Base-by-base conservation (phyloP, 2,797 vertebrate genomes). In the Acanthurus leucopareius region DNA sequence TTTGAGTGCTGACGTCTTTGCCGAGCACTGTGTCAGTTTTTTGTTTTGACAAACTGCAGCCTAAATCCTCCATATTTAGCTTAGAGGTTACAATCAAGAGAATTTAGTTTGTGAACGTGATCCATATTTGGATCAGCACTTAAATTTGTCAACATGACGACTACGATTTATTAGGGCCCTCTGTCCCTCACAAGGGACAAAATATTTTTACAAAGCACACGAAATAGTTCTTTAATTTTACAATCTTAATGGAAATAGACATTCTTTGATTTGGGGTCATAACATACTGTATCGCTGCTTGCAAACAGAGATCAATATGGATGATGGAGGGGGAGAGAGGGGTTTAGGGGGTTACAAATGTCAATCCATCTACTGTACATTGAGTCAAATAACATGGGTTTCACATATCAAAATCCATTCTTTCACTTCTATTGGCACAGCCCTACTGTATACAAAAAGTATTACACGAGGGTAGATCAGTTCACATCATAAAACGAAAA, bases 401-500 rank as follows among this genome's bases (percentile, higher is more conserved):
- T 93, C 89, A 92, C 93, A 89, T 92, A 91, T 94, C 80, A 92
- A 89, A 93, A 93, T 88, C 92, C 88, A 89, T 93, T 88, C 91
- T 90, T 90, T 92, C 91, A 95, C 93, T 94, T 95, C 93, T 93
- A 94, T 94, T 95, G 94, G 94, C 95, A 95, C 95, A 95, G 95
- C 95, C 94, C 95, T 95, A 96, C 93, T 92, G 93, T 94, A 93
- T 95, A 95, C 95, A 96, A 95, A 92, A 94, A 89, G 90, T 88
- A 93, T 93, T 92, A 95, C 94, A 94, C 85, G 73, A 93, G 91
- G 93, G 91, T 95, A 91, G 90, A 90, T 94, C 89, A 94, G 90
- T 95, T 96, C 95, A 95, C 95, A 94, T 95, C 94, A 94, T 93
- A 82, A 88, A 95, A 94, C 91, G 79, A 82, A 92, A 91, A 25